Conservation (phyloP, 2,888 invertebrate species). For the Diarsia rubi region DNA sequence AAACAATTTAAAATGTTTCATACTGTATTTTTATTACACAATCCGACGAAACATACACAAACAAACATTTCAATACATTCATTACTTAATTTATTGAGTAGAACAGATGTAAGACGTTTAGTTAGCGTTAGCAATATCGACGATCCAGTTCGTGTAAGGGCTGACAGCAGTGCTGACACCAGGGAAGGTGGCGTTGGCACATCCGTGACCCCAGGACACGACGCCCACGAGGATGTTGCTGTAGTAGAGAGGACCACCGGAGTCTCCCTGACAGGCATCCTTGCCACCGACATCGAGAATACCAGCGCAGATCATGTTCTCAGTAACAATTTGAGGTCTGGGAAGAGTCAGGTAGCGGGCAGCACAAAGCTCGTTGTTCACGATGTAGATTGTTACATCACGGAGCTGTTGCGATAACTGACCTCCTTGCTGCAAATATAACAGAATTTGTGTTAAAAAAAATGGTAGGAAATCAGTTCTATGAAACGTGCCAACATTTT, state of each 20-base stretch:
- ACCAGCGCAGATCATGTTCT: conserved; percentile 83
- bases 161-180: conserved; percentile 86
- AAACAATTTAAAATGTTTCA: neutral
- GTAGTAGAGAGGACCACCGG: conserved; percentile 87
- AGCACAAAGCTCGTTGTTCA: conserved; percentile 45
- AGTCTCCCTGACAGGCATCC: conserved; percentile 85
- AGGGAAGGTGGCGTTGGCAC: conserved; percentile 84
- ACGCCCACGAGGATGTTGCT: conserved; percentile 81
- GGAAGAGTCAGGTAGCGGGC: conserved; percentile 39
- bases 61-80: neutral
- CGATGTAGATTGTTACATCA: conserved; percentile 45
- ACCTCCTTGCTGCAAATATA: conserved; percentile 48
- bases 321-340: conserved; percentile 65
- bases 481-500: neutral
- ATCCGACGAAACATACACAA: neutral
- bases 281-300: conserved; percentile 72
- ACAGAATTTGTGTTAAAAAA: neutral
- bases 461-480: neutral
- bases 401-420: conserved; percentile 37
- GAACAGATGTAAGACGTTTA: neutral
- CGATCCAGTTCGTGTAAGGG: conserved; percentile 77
- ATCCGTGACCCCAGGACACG: conserved; percentile 88
- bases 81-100: conserved; percentile 7
- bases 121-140: conserved; percentile 21
- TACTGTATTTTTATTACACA: neutral